These are phyloP conservation scores for Iselma pallidipennis DNA, from an alignment of 2,888 invertebrate species.

Conservation along the genomic window DNA sequence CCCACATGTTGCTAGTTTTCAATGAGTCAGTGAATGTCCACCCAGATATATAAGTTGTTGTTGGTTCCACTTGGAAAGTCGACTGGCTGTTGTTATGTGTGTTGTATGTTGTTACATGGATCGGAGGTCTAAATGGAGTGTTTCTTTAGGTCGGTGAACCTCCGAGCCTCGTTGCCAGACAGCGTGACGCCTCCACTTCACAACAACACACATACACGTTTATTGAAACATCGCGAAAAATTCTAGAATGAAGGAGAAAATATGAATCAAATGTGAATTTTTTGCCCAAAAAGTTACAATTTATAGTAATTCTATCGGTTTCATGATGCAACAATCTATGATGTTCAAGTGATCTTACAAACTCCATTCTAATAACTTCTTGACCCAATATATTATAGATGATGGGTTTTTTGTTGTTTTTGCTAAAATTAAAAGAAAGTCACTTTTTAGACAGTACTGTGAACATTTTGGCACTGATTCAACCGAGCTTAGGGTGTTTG, in stretches of 20 bases:
- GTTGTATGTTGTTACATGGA: not conserved
- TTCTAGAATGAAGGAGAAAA: no score
- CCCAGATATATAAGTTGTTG: no score
- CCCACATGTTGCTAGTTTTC: not conserved
- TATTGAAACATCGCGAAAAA: constrained; percentile 17
- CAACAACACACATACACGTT: constrained; percentile 3
- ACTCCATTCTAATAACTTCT: not conserved
- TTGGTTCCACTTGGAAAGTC: constrained; percentile 21
- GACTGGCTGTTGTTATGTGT: not conserved
- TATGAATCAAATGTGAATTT: no score
- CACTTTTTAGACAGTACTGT: not conserved
- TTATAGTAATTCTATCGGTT: no score
- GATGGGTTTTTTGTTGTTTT: not conserved
- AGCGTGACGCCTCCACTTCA: constrained; percentile 43
- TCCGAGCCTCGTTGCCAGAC: constrained; percentile 42
- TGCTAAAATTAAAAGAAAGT: not conserved
- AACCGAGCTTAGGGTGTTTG: not conserved
- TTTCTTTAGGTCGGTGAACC: constrained; percentile 42
- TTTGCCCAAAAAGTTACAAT: no score
- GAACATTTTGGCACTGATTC: not conserved
- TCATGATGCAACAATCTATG: no score
- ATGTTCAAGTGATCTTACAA: not conserved
- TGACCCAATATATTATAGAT: not conserved
- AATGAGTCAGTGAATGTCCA: not conserved
- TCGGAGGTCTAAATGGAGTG: constrained; percentile 20